phyloP scores from a whole-genome alignment of 2,113 vertebrate genomes.

The Epinephelus moara region DNA sequence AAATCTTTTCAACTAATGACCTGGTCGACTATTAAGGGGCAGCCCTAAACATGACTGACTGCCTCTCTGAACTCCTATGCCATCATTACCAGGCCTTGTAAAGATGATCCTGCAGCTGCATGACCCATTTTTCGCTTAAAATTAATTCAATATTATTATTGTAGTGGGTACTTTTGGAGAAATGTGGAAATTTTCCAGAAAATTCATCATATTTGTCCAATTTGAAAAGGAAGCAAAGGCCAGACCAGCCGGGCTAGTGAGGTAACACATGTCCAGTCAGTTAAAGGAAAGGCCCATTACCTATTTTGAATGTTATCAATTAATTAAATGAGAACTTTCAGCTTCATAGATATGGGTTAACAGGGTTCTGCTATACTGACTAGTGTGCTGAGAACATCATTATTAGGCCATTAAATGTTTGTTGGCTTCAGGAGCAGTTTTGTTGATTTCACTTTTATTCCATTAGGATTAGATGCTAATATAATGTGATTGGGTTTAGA shows the following conservation, averaged over 20 bases:
- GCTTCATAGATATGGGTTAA: too few relatives aligned
- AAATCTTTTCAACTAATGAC: too few relatives aligned
- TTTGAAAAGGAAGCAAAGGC: not conserved
- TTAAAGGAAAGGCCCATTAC: not conserved
- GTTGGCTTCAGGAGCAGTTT: too few relatives aligned
- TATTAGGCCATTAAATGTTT: too few relatives aligned
- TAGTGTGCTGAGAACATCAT: too few relatives aligned
- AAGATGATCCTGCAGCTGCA: constrained; percentile 6
- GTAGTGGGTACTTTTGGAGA: not conserved
- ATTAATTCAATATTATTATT: not conserved
- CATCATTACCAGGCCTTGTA: not conserved
- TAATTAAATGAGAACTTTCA: too few relatives aligned
- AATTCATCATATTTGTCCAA: not conserved
- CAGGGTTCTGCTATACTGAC: too few relatives aligned
- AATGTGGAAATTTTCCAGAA: not conserved
- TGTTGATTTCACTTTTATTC: too few relatives aligned
- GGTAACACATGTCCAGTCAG: not conserved
- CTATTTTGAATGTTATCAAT: too few relatives aligned
- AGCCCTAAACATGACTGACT: not conserved
- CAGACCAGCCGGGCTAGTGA: not conserved
- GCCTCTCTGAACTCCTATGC: not conserved
- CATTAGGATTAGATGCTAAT: too few relatives aligned
- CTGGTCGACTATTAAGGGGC: too few relatives aligned
- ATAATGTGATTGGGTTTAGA: too few relatives aligned
- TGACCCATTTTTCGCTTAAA: not conserved